Conservation (phyloP, 1,140 invertebrate genomes). For the Ladona fulva region DNA sequence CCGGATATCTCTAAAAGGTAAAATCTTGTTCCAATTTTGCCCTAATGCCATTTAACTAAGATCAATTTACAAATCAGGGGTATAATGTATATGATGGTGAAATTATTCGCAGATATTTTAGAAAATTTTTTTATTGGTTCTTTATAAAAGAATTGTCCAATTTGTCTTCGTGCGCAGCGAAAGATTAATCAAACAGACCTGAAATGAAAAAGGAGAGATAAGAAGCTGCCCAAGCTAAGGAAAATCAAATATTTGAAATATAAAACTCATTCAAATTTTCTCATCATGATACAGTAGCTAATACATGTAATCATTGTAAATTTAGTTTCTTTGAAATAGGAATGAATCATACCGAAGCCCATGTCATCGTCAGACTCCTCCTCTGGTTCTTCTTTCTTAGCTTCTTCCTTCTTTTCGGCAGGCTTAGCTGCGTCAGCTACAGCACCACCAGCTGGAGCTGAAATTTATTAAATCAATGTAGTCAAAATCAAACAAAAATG, state of each 20-base stretch:
- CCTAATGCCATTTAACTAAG: too few species aligned
- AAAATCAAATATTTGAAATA: too few species aligned
- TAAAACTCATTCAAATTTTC: neutral
- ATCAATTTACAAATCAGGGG: too few species aligned
- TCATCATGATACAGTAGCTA: neutral
- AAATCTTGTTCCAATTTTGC: too few species aligned
- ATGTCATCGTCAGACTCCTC: conserved; percentile 89
- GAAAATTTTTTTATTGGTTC: neutral
- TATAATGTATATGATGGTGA: too few species aligned
- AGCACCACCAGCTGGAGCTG: conserved; percentile 50
- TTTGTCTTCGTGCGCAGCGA: neutral
- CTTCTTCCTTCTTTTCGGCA: conserved; percentile 75
- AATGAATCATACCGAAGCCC: conserved; percentile 67
- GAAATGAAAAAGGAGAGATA: neutral
- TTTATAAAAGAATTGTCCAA: neutral
- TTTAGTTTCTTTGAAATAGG: neutral
- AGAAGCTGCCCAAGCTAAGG: neutral
- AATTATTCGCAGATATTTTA: too few species aligned
- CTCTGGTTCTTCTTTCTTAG: conserved; percentile 66
- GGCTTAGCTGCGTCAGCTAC: conserved; percentile 54
- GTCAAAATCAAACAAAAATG: too few species aligned
- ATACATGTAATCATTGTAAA: neutral
- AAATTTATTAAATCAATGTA: too few species aligned
- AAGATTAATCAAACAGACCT: neutral
- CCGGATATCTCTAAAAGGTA: too few species aligned